A percentile compares a stretch with the other conserved stretches of the same genome.
phyloP scores from a whole-genome alignment of 2,888 invertebrate genomes.

The Diachrysia chrysitis region DNA sequence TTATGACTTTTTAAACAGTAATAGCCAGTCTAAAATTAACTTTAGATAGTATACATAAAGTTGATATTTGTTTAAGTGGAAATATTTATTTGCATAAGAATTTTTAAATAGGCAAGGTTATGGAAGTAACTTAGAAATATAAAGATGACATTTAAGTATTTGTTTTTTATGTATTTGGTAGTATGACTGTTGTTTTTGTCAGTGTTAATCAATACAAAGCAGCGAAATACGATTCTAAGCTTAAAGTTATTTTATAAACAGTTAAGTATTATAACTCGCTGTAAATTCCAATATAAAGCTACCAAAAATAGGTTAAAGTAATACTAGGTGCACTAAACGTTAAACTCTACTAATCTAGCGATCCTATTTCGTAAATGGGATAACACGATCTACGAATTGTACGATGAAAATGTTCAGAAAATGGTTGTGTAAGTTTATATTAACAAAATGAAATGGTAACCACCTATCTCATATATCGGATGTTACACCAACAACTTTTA shows the following conservation, averaged over 20 bases:
- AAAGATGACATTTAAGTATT: no score
- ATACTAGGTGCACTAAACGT: not conserved
- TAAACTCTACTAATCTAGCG: not conserved
- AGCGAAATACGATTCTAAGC: no score
- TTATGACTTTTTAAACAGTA: no score
- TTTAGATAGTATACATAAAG: no score
- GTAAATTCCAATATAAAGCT: not conserved
- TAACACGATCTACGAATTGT: not conserved
- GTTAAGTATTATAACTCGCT: not conserved
- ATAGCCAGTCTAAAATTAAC: no score
- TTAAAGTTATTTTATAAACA: no score
- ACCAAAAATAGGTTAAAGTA: not conserved
- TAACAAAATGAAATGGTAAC: not conserved
- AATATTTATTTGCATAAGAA: no score
- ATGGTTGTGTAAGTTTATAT: not conserved
- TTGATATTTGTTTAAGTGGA: no score
- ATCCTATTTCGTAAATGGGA: slow-evolving; percentile 1
- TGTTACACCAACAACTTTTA: slow-evolving; percentile 11
- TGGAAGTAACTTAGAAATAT: no score
- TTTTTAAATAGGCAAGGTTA: no score
- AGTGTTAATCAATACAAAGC: not conserved
- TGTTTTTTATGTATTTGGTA: no score
- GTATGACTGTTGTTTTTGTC: no score
- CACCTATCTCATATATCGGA: not conserved
- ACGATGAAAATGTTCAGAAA: not conserved